Conservation (phyloP, 2,113 vertebrate species). For the Pluvialis apricaria region DNA sequence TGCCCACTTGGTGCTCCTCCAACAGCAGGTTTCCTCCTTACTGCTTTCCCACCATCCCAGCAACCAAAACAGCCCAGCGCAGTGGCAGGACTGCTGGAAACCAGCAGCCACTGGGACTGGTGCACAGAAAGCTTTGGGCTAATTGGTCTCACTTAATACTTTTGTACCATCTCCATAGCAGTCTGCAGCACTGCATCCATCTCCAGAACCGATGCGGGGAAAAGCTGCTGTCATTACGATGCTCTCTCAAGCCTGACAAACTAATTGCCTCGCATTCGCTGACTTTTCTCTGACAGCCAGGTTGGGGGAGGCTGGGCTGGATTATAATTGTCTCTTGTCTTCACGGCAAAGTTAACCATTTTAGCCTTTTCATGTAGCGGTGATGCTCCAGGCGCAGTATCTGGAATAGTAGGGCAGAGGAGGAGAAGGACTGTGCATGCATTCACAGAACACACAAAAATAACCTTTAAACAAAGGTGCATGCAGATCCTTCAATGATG, state of each 20-base stretch:
- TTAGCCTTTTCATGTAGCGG: background rate
- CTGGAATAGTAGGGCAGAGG: background rate
- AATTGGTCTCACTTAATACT: conserved; percentile 14
- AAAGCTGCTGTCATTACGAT: conserved; percentile 30
- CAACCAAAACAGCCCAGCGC: rapidly evolving
- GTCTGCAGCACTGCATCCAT: background rate
- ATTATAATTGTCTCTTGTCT: conserved; percentile 38
- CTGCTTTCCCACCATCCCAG: background rate
- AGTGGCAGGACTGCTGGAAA: rapidly evolving
- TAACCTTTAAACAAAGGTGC: background rate
- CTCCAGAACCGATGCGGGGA: background rate
- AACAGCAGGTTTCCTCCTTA: background rate
- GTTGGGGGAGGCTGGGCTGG: background rate
- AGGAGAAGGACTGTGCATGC: background rate
- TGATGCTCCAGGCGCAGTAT: rapidly evolving
- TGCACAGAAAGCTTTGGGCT: background rate
- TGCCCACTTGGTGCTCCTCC: background rate
- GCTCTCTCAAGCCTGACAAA: conserved; percentile 36
- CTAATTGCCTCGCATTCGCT: background rate
- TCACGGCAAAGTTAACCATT: background rate
- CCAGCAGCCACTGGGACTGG: background rate
- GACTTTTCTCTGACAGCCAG: background rate
- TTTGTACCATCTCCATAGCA: background rate
- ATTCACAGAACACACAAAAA: background rate
- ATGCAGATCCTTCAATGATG: background rate